Evolutionary conservation across 2,113 vertebrate species (phyloP), one percentile per base, ranked within the genome.

Genomic region (Recurvirostra avosetta): DNA sequence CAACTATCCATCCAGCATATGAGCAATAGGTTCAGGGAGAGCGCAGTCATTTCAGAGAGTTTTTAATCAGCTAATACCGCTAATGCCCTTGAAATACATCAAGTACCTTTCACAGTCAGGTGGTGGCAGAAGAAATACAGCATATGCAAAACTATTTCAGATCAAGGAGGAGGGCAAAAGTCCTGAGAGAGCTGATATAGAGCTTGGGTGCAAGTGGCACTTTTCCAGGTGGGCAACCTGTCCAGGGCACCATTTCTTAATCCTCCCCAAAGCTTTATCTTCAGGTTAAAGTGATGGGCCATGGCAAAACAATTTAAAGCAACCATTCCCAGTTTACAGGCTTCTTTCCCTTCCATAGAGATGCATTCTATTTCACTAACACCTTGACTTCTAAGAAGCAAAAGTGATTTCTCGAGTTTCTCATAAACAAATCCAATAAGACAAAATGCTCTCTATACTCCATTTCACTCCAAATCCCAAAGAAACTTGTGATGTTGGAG

Each of bases 401-500:
- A 93, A 92, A 89, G 47, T 3, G 15, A 78, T 88, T 9, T 25
- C 76, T 94, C 7, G 0, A 9, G 65, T 79, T 83, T 91, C 79
- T 94, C 79, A 68, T 73, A 63, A 92, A 86, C 89, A 88, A 86
- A 82, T 45, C 75, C 77, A 45, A 59, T 70, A 71, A 86, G 87
- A 82, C 67, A 76, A 86, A 92, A 94, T 65, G 62, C 84, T 89
- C 49, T 65, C 52, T 84, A 6, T 65, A 40, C 9, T 84, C 47
- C 40, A 9, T 89, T 94, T 63, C 76, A 47, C 29, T 96, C 66
- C 88, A 91, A 74, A 84, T 75, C 94, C 79, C 86, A 71, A 76
- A 63, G 86, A 84, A 96, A 45, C 55, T 71, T 75, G 43, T 92
- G 77, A 86, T 88, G 72, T 95, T 94, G 94, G 94, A 96, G 84